Conservation (phyloP, 2,113 vertebrate species). For the Ginglymostoma cirratum region DNA sequence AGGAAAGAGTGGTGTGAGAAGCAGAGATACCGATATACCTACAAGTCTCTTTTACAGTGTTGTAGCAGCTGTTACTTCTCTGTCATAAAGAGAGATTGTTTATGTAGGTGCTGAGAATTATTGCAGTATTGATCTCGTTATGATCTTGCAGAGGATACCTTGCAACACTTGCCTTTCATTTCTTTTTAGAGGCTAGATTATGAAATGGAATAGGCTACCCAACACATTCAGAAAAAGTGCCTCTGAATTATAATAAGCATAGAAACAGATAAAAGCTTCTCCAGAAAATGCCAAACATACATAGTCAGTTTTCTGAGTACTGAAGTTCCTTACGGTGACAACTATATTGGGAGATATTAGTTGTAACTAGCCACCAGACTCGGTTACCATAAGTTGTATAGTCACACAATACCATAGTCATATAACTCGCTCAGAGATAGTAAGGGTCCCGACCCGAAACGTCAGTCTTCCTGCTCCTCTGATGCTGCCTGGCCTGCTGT, state of each 20-base stretch:
- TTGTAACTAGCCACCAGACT: neutral
- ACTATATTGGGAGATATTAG: neutral
- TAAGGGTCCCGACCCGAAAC: too few species aligned
- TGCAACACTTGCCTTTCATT: neutral
- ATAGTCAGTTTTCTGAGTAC: neutral
- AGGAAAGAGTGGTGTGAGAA: neutral
- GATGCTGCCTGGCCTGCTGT: too few species aligned
- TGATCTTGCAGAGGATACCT: neutral
- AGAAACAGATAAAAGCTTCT: neutral
- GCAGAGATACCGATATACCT: too few species aligned
- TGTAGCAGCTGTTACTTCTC: neutral
- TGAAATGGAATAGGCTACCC: neutral
- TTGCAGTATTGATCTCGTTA: neutral
- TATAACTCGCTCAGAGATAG: too few species aligned
- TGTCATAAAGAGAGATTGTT: neutral
- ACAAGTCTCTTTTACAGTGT: neutral
- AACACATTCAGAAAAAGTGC: neutral
- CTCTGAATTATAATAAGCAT: neutral
- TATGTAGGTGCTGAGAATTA: neutral
- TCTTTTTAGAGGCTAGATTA: neutral
- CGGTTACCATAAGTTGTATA: neutral
- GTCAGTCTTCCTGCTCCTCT: too few species aligned
- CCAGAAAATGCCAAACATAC: neutral
- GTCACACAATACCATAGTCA: neutral
- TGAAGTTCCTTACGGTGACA: neutral